Percentiles rank a stretch among this genome's conserved stretches.
phyloP scores from a whole-genome alignment of 2,113 vertebrate species.

The Serilophus lunatus region DNA sequence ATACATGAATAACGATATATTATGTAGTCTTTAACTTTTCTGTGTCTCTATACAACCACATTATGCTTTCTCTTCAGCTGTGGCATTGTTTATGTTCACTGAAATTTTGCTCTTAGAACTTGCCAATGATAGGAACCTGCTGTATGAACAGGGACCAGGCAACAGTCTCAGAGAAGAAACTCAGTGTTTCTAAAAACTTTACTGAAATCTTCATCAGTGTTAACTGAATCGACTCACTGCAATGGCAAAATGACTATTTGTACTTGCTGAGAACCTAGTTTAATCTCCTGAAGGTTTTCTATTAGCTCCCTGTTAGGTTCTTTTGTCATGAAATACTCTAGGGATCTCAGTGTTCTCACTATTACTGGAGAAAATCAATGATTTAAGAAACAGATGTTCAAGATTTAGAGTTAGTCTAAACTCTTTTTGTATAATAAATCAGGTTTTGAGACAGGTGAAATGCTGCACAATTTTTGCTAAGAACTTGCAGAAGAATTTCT shows the following conservation, averaged over 20 bases:
- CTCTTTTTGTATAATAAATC: background rate
- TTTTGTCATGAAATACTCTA: background rate
- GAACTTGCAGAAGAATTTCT: background rate
- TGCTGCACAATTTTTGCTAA: background rate
- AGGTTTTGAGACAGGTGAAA: background rate
- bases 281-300: slow-evolving; percentile 11
- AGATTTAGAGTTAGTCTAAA: background rate
- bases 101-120: background rate
- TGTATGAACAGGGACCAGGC: background rate
- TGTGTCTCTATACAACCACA: rapidly evolving
- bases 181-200: background rate
- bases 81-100: background rate
- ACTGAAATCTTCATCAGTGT: background rate
- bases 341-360: background rate
- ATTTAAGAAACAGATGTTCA: background rate
- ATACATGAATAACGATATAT: background rate
- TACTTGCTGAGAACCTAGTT: background rate
- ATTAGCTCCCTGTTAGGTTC: background rate
- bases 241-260: background rate
- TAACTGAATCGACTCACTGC: background rate
- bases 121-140: background rate
- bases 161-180: background rate
- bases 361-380: background rate
- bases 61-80: background rate
- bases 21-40: background rate